These are phyloP conservation scores for Aphyosemion australe DNA, from an alignment of 2,113 vertebrate species.

Conservation along the genomic window DNA sequence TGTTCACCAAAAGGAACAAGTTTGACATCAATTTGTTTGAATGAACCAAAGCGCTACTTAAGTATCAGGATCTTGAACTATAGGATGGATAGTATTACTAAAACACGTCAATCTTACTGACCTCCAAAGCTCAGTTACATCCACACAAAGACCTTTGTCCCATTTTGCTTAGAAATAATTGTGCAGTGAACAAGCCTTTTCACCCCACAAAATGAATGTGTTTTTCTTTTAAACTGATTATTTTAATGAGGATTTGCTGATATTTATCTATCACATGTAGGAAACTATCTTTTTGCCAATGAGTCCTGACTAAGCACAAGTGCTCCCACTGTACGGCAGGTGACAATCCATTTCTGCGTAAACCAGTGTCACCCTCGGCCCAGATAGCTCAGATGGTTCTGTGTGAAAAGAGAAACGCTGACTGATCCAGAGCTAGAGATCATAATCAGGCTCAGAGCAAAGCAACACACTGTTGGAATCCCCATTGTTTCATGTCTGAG, in stretches of 20 bases:
- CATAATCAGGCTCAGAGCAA: slow-evolving; percentile 33
- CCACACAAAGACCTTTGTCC: slow-evolving; percentile 24
- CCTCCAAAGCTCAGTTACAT: slow-evolving; percentile 27
- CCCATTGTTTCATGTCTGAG: slow-evolving; percentile 24
- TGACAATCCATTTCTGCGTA: slow-evolving; percentile 41
- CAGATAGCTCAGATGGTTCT: slow-evolving; percentile 26
- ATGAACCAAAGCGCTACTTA: neutral
- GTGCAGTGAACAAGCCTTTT: slow-evolving; percentile 12
- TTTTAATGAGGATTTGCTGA: too few relatives aligned
- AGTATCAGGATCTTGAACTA: slow-evolving; percentile 14
- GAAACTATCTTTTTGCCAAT: too few relatives aligned
- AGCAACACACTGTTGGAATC: neutral
- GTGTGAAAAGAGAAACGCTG: slow-evolving; percentile 29
- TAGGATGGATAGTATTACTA: slow-evolving; percentile 14
- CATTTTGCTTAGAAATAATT: slow-evolving; percentile 14
- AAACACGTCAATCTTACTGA: slow-evolving; percentile 22
- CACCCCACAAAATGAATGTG: neutral
- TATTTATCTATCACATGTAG: too few relatives aligned
- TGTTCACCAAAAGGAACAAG: neutral
- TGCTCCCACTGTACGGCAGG: neutral
- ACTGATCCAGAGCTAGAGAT: slow-evolving; percentile 43
- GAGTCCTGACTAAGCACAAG: neutral
- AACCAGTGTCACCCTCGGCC: slow-evolving; percentile 14
- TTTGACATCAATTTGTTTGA: slow-evolving; percentile 4
- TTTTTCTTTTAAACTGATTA: neutral